Base-by-base conservation (phyloP, 2,888 invertebrate species). In the Microdon myrmicae region DNA sequence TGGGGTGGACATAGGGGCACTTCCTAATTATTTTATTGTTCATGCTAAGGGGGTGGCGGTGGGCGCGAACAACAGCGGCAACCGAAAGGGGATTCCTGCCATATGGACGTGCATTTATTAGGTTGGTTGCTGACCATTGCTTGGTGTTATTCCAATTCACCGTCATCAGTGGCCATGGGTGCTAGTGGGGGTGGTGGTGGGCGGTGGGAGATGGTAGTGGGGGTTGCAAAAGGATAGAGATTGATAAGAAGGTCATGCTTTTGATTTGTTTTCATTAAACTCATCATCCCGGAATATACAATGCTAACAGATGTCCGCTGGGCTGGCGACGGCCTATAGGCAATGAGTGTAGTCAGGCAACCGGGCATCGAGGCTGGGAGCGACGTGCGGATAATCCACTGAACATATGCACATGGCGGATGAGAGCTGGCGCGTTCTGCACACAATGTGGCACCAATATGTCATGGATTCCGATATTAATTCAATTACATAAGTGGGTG, bases 381-480 rank as follows among this genome's bases (percentile, higher is more conserved):
- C n/a, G n/a, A n/a, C n/a, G n/a, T n/a, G n/a, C n/a, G n/a, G n/a
- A n/a, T n/a, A 38, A 9, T n/a, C 14, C 22, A 16, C 17, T 34
- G 38, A 17, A 39, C 28, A n/a, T 25, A 29, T 16, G 29, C 16
- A 23, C 29, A 17, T 10, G 19, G 37, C 20, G 31, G 14, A 37
- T 53, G 44, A 37, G n/a, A n/a, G n/a, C n/a, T n/a, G n/a, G n/a
- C n/a, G n/a, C 29, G 43, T 43, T 37, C 37, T 35, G 32, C 32
- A 26, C 45, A 44, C 37, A 45, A 53, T 54, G 31, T 44, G 37
- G 45, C 28, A 47, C 26, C 54, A 55, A 55, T 45, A 45, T 55
- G 47, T 55, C 53, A 55, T 55, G 55, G 41, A 55, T 47, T 23
- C 39, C 28, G 35, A 41, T 39, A 55, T 55, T 47, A 55, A 55